phyloP scores from a whole-genome alignment of 2,113 vertebrate genomes.

The Oncorhynchus gorbuscha region DNA sequence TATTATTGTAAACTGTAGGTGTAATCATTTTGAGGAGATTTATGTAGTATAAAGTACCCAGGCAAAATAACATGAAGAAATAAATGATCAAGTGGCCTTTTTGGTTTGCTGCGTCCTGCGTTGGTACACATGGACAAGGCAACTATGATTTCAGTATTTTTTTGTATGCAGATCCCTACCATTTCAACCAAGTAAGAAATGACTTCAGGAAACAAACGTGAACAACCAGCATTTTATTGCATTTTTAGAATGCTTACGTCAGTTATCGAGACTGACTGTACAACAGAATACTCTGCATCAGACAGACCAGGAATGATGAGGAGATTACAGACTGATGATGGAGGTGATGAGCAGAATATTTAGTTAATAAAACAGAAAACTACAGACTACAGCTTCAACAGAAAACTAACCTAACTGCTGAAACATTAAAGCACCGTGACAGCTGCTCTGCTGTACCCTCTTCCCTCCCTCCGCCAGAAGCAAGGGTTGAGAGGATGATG shows the following conservation, averaged over 20 bases:
- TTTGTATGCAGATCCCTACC: background rate
- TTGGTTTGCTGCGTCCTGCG: background rate
- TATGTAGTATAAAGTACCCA: background rate
- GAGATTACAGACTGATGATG: conserved; percentile 82
- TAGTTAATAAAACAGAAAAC: conserved; percentile 74
- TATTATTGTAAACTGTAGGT: background rate
- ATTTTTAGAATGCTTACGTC: conserved; percentile 94
- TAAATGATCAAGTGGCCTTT: background rate
- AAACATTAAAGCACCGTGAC: conserved; percentile 80
- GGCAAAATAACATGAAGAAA: background rate
- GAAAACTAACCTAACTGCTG: conserved; percentile 76
- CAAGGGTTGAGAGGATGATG: conserved; percentile 29
- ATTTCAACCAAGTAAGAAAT: conserved; percentile 54
- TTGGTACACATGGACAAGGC: background rate
- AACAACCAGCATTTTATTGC: conserved; percentile 99
- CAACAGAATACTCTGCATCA: conserved; percentile 92
- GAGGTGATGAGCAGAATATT: conserved; percentile 82
- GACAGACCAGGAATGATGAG: conserved; percentile 93
- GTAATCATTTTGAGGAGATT: background rate
- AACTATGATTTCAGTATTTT: background rate
- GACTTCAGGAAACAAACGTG: conserved; percentile 68
- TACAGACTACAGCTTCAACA: conserved; percentile 58
- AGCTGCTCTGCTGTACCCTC: conserved; percentile 69
- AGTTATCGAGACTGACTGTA: conserved; percentile 90
- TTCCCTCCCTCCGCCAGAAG: conserved; percentile 58